A percentile compares a stretch with the other conserved stretches of the same genome.
Conservation (phyloP, 2,888 invertebrate genomes). For the Dryococelus australis region DNA sequence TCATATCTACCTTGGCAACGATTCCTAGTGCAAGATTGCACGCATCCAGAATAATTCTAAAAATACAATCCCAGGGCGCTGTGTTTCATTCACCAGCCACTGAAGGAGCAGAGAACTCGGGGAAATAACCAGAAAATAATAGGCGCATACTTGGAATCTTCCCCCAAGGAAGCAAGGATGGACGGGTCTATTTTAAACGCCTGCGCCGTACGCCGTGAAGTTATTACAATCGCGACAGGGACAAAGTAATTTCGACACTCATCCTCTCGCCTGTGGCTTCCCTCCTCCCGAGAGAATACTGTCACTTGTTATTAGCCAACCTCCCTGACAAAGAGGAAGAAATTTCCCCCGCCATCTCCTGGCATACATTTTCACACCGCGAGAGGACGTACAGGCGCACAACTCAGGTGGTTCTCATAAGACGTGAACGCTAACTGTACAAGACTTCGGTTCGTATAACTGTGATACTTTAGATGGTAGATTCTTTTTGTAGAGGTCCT, state of each 20-base stretch:
- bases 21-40: neutral
- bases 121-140: neutral
- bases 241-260: constrained; percentile 17
- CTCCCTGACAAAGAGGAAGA: neutral
- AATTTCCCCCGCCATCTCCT: neutral
- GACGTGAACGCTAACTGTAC: no score
- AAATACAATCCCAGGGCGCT: neutral
- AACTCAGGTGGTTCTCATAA: neutral
- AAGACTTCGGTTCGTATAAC: no score
- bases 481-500: no score
- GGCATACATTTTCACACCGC: neutral
- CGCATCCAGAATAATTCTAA: neutral
- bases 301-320: constrained; percentile 39
- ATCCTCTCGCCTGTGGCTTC: constrained; percentile 18
- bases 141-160: neutral
- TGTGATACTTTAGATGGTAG: no score
- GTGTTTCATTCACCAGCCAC: neutral
- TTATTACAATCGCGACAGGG: constrained; percentile 2
- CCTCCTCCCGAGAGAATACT: constrained; percentile 32
- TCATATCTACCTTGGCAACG: constrained; percentile 3
- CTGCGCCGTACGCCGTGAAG: neutral
- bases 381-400: neutral
- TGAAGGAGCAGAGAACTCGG: neutral
- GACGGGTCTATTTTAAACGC: neutral
- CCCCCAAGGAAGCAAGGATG: neutral